These are phyloP conservation scores for Camponotus vicinus DNA, from an alignment of 1,140 invertebrate species.

Conservation along the genomic window DNA sequence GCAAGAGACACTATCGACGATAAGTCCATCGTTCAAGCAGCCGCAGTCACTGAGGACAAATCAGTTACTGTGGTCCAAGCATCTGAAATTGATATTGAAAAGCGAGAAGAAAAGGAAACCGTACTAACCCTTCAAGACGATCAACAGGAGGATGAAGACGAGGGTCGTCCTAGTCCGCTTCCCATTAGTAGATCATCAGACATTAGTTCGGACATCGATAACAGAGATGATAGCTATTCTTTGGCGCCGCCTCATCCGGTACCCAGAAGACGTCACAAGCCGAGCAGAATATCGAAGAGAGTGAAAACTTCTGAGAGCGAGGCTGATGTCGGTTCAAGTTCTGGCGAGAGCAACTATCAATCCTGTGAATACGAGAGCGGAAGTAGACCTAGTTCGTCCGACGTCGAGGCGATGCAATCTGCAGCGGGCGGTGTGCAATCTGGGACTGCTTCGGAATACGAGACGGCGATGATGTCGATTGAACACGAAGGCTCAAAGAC, in stretches of 20 bases:
- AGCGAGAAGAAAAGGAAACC: conserved; percentile 70
- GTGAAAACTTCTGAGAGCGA: conserved; percentile 81
- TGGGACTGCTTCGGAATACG: conserved; percentile 93
- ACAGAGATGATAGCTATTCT: conserved; percentile 80
- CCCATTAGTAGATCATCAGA: conserved; percentile 76
- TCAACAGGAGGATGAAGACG: conserved; percentile 64
- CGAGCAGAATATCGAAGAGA: conserved; percentile 76
- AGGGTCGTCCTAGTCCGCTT: conserved; percentile 64
- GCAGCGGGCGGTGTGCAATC: conserved; percentile 86
- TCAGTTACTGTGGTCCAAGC: conserved; percentile 9
- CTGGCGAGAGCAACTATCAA: conserved; percentile 95
- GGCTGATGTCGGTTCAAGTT: conserved; percentile 92
- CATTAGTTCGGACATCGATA: conserved; percentile 79
- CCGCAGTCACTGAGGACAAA: conserved; percentile 37
- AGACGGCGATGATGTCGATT: conserved; percentile 93
- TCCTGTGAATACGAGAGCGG: conserved; percentile 93
- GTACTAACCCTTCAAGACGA: conserved; percentile 76
- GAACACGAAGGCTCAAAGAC: conserved; percentile 90
- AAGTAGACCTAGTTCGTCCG: conserved; percentile 94
- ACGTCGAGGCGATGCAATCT: conserved; percentile 90
- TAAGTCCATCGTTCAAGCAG: conserved; percentile 41
- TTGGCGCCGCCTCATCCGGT: conserved; percentile 79
- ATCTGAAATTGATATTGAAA: conserved; percentile 71
- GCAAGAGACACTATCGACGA: not conserved
- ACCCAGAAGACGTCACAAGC: conserved; percentile 81